Evolutionary conservation across 2,888 invertebrate species (phyloP).

Genomic region (Scelioninae gen. 1): DNA sequence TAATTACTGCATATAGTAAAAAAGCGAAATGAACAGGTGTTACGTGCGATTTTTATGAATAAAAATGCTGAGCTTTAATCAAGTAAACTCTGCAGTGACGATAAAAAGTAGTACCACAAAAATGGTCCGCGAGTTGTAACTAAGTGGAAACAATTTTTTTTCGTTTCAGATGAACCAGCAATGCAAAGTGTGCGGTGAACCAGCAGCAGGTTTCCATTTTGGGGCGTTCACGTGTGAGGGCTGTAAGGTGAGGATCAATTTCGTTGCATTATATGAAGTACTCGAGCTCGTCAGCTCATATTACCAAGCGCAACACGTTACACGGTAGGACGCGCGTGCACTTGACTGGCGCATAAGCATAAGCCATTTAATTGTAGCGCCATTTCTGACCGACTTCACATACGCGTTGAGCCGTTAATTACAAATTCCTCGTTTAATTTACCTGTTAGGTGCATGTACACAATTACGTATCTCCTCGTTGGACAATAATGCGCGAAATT

Average conservation of each 20-base stretch:
- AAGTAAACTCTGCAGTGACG: too few species aligned
- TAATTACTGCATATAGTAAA: constrained; percentile 22
- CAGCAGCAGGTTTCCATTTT: constrained; percentile 83
- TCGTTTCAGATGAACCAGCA: constrained; percentile 83
- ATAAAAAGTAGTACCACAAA: not conserved
- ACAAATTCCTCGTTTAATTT: constrained; percentile 51
- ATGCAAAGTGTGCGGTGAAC: constrained; percentile 84
- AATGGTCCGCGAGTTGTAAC: not conserved
- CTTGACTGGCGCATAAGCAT: constrained; percentile 34
- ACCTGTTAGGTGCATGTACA: constrained; percentile 30
- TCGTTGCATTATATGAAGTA: constrained; percentile 48
- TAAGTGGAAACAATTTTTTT: constrained; percentile 30
- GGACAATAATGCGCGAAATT: too few species aligned
- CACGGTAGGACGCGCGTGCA: constrained; percentile 57
- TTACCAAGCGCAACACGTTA: constrained; percentile 56
- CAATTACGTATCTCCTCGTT: too few species aligned
- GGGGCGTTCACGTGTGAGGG: constrained; percentile 84
- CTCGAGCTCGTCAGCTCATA: constrained; percentile 52
- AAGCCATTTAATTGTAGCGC: constrained; percentile 60
- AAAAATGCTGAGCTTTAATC: too few species aligned
- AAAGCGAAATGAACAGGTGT: constrained; percentile 2
- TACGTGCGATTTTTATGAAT: not conserved
- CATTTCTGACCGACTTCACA: constrained; percentile 57
- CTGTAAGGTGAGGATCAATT: constrained; percentile 81
- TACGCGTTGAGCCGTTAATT: constrained; percentile 54